phyloP scores from a whole-genome alignment of 2,888 invertebrate species.

The Boloria euphrosyne region DNA sequence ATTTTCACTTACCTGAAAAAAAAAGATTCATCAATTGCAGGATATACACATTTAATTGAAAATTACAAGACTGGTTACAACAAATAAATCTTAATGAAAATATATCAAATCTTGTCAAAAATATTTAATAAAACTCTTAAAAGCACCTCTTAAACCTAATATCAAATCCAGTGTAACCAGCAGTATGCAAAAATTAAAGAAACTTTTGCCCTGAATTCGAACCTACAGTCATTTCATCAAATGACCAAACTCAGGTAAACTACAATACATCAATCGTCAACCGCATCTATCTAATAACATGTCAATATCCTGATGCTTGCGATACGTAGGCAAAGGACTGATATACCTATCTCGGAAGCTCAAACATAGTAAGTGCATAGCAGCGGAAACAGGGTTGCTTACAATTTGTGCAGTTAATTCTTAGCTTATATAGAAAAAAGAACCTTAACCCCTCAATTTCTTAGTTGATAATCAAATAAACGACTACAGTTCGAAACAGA shows the following conservation, averaged over 20 bases:
- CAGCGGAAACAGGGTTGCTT: slow-evolving; percentile 44
- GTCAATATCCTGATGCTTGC: slow-evolving; percentile 27
- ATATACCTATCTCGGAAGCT: slow-evolving; percentile 39
- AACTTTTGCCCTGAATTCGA: too few relatives aligned
- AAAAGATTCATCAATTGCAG: too few relatives aligned
- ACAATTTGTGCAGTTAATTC: slow-evolving; percentile 44
- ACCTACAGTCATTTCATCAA: too few relatives aligned
- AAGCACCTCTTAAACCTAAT: too few relatives aligned
- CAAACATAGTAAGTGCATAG: slow-evolving; percentile 44
- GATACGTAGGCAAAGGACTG: slow-evolving; percentile 36
- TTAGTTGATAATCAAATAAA: slow-evolving; percentile 35
- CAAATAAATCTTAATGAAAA: too few relatives aligned
- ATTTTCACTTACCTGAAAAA: too few relatives aligned
- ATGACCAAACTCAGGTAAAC: neutral
- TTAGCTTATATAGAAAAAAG: slow-evolving; percentile 33
- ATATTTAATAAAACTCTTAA: too few relatives aligned
- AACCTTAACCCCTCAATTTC: slow-evolving; percentile 25
- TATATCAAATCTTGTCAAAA: too few relatives aligned
- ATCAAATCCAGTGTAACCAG: too few relatives aligned
- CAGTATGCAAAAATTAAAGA: too few relatives aligned
- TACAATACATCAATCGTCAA: slow-evolving; percentile 3
- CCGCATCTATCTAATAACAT: slow-evolving; percentile 23
- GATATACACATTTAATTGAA: too few relatives aligned
- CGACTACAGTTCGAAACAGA: slow-evolving; percentile 7
- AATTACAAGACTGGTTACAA: too few relatives aligned